These are phyloP conservation scores for Diprion similis DNA, from an alignment of 1,140 invertebrate genomes.

Conservation along the genomic window DNA sequence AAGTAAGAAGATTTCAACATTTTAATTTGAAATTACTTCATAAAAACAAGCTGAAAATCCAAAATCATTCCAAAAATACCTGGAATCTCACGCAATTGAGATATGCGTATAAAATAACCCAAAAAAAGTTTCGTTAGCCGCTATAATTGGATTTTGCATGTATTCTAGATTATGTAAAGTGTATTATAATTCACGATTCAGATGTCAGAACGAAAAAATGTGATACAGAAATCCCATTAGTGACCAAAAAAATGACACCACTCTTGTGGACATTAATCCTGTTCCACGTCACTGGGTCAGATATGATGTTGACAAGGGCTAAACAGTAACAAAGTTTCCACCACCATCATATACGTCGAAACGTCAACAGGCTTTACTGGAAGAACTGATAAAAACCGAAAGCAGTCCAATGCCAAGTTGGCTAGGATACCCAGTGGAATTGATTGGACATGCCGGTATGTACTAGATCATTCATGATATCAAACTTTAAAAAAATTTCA, in stretches of 20 bases:
- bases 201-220: neutral
- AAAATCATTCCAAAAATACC: neutral
- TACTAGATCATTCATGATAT: neutral
- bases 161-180: neutral
- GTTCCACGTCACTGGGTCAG: constrained; percentile 1
- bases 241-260: neutral
- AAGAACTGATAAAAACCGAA: neutral
- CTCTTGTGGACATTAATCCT: neutral
- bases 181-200: neutral
- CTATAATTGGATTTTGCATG: neutral
- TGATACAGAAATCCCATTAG: neutral
- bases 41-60: neutral
- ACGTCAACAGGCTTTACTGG: neutral
- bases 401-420: neutral
- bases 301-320: neutral
- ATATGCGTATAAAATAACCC: neutral
- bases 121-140: neutral
- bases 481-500: neutral
- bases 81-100: neutral
- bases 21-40: neutral
- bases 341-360: neutral
- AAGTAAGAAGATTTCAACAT: neutral
- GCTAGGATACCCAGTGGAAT: neutral
- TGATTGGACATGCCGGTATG: neutral
- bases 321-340: neutral